Base-by-base conservation (phyloP, 1,140 invertebrate genomes). In the Calliphora vicina region DNA sequence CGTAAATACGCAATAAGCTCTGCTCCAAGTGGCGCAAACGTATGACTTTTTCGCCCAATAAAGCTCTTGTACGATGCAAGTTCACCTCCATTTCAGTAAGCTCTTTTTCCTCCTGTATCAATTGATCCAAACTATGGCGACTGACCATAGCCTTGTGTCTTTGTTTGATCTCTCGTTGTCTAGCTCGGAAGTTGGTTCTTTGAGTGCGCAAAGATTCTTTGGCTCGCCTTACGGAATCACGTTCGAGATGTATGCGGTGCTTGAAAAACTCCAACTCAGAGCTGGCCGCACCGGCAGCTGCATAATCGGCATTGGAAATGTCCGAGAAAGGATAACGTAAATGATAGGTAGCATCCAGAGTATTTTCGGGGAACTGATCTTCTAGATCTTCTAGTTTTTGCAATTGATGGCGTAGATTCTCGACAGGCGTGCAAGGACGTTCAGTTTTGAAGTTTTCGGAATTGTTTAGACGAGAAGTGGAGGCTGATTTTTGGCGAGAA, bases 201-300 rank as follows among this genome's bases (percentile, higher is more conserved):
- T 90, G 89, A 1, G 86, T 89, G 82, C 93, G 92, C 61, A 96
- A 87, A 81, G 94, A 94, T 83, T 95, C 95, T 84, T 94, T 93
- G 27, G 95, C 95, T 2, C 95, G 91, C 72, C 94, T 93, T 85
- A 96, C 95, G 0, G 94, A 95, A 86, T 96, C 95, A 9, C 95
- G 91, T 86, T 96, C 95, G 23, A 96, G 91, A 82, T 96, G 93
- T 20, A 96, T 95, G 67, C 95, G 93, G 86, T 96, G 95, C 71
- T 95, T 92, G 85, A 96, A 95, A 91, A 96, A 96, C 86, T 96
- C 95, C 84, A 96, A 88, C 85, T 96, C 95, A 4, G 95, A 94
- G 78, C 92, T 92, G 0, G 87, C 72, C 82, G 45, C 85, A 1
- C 81, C 83, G 15, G 42, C 83, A 26, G 80, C 83, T 3, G 86